phyloP scores from a whole-genome alignment of 92 coral and sea anemone species.

The Palythoa grandiflora region DNA sequence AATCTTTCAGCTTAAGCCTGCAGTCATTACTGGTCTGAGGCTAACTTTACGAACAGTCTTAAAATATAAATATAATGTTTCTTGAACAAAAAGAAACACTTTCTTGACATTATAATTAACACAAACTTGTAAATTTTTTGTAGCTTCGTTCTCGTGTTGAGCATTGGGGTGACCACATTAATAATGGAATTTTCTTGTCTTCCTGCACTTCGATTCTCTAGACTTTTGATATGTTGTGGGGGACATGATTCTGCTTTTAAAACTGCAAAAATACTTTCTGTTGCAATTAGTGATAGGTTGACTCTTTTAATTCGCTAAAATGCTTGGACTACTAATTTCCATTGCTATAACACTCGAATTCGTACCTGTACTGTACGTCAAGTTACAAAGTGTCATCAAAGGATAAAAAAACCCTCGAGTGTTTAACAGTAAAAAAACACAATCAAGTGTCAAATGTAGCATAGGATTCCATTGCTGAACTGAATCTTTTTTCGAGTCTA shows the following conservation, averaged over 20 bases:
- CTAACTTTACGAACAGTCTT: constrained; percentile 4
- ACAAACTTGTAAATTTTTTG: constrained; percentile 8
- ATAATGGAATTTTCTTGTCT: constrained; percentile 22
- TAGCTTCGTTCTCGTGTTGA: constrained; percentile 46
- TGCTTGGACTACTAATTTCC: constrained; percentile 34
- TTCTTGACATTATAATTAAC: neutral
- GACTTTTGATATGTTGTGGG: constrained; percentile 18
- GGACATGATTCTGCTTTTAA: constrained; percentile 4
- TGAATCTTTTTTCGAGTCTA: too few species aligned
- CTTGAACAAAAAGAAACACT: constrained; percentile 16
- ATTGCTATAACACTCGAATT: too few species aligned
- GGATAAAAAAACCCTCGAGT: too few species aligned
- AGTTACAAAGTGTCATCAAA: too few species aligned
- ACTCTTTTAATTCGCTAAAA: constrained; percentile 41
- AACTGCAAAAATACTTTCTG: constrained; percentile 39
- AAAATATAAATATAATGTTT: constrained; percentile 13
- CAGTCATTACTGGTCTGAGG: constrained; percentile 38
- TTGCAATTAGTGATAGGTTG: constrained; percentile 58
- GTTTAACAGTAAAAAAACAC: too few species aligned
- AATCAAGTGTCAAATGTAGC: too few species aligned
- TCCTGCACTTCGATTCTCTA: neutral
- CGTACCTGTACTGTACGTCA: too few species aligned
- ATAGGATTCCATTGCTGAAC: too few species aligned
- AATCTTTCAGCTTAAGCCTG: constrained; percentile 3
- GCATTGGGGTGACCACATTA: constrained; percentile 34